Evolutionary conservation across 2,888 invertebrate species (phyloP).

Genomic region (Neocrepidodera transversa): DNA sequence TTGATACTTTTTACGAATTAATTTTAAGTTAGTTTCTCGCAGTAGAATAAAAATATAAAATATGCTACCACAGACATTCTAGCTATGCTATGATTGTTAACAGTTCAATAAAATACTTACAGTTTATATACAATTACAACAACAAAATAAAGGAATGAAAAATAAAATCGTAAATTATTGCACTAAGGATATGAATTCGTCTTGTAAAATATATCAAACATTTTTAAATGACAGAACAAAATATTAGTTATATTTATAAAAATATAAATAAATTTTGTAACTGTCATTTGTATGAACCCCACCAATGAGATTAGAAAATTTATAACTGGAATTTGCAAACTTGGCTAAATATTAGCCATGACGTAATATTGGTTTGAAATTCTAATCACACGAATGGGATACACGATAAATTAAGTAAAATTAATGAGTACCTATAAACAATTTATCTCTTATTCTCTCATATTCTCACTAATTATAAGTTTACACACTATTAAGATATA

Average conservation of each 20-base stretch:
- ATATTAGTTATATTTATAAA: background rate
- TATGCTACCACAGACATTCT: slow-evolving; percentile 16
- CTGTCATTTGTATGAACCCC: background rate
- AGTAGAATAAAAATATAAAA: slow-evolving; percentile 16
- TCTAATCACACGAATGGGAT: too few relatives aligned
- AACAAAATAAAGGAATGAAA: slow-evolving; percentile 9
- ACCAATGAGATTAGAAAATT: background rate
- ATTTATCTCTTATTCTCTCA: background rate
- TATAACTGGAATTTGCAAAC: too few relatives aligned
- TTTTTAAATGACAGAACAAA: background rate
- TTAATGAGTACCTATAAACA: too few relatives aligned
- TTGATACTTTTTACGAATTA: too few relatives aligned
- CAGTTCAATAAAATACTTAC: slow-evolving; percentile 21
- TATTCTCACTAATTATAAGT: slow-evolving; percentile 13
- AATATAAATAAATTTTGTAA: too few relatives aligned
- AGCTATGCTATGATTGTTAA: slow-evolving; percentile 27
- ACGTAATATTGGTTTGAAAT: too few relatives aligned
- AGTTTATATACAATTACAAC: slow-evolving; percentile 7
- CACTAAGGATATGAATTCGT: slow-evolving; percentile 16
- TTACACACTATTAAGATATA: slow-evolving; percentile 18
- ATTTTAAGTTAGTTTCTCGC: slow-evolving; percentile 14
- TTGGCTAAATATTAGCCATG: too few relatives aligned
- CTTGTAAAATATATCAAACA: too few relatives aligned
- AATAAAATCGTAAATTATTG: slow-evolving; percentile 12
- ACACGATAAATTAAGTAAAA: too few relatives aligned